Base-by-base conservation (phyloP, 2,113 vertebrate genomes). In the Esox niger region DNA sequence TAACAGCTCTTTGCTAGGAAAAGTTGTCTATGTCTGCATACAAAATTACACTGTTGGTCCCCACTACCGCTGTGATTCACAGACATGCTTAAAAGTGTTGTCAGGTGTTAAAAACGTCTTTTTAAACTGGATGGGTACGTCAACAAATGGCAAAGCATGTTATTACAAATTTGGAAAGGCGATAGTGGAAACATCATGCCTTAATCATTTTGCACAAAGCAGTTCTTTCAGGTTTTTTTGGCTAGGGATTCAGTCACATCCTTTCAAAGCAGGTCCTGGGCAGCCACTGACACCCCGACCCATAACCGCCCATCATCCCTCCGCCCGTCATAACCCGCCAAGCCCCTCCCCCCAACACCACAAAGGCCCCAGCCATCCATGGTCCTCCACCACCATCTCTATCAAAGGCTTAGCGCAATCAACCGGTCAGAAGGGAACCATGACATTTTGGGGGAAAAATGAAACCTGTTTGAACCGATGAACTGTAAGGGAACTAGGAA, bases 401-500 rank as follows among this genome's bases (percentile, higher is more conserved):
- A 78, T 86, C 71, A 85, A 83, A 84, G 85, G 82, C 82, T 86
- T 79, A 84, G 82, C 29, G 3, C 75, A 73, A 71, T 81, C 77
- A 85, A 76, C 64, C n/a, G 68, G 79, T 82, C 71, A 83, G 77
- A 84, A 83, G 61, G 69, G 66, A 25, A 67, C 79, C 79, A 83
- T 82, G 74, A 70, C 74, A 82, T 82, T 76, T n/a, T 81, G 76
- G 66, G 71, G 69, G 64, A 4, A 33, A 31, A 52, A 54, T 33
- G 6, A 65, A 70, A 55, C 32, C 31, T 67, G 59, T 32, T 43
- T 25, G 38, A 25, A 38, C 23, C 54, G 62, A 46, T 71, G 71
- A 76, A 76, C 78, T 79, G 75, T 75, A 69, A 82, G 54, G 62
- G 77, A 73, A 73, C 26, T 49, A 70, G 78, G 68, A 77, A 74